Percentiles rank a stretch among this genome's conserved stretches.
These are phyloP conservation scores for Calameuta pallipes DNA, from an alignment of 2,888 invertebrate genomes.

Conservation along the genomic window DNA sequence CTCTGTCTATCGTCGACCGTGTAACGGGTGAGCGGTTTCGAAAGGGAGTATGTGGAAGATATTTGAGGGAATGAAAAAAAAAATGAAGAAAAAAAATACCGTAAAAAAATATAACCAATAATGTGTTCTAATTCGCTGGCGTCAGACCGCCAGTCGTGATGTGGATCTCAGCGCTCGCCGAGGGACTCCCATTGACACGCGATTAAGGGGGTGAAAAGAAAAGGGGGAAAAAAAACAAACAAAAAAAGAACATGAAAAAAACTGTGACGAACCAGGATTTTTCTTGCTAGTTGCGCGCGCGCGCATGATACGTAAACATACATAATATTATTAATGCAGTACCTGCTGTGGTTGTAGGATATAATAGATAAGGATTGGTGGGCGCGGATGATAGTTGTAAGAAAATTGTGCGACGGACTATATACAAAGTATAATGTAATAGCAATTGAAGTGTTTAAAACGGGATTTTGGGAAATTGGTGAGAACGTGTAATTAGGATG, in stretches of 20 bases:
- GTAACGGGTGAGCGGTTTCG: neutral
- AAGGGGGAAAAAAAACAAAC: neutral
- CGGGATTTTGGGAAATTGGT: neutral
- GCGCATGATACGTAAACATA: constrained; percentile 12
- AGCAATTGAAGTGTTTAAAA: constrained; percentile 1
- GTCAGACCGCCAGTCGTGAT: constrained; percentile 18
- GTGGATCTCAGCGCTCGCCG: constrained; percentile 23
- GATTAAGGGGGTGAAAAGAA: neutral
- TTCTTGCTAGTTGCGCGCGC: constrained; percentile 1
- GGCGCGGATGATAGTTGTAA: constrained; percentile 8
- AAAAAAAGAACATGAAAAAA: neutral
- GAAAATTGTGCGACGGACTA: constrained; percentile 10
- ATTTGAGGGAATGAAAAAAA: neutral
- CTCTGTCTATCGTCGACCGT: neutral
- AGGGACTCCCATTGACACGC: constrained; percentile 13
- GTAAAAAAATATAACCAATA: constrained; percentile 21
- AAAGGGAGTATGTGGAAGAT: neutral
- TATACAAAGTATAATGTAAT: constrained; percentile 6
- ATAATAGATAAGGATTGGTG: constrained; percentile 13
- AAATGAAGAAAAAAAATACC: neutral
- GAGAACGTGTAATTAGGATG: neutral
- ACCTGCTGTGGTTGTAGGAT: constrained; percentile 31
- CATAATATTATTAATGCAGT: constrained; percentile 20
- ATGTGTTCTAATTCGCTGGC: constrained; percentile 25
- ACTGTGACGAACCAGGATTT: neutral